Percentiles rank a stretch among this genome's conserved stretches.
Evolutionary conservation across 2,797 vertebrate species (phyloP).

Genomic region (Sebastes hopkinsi): DNA sequence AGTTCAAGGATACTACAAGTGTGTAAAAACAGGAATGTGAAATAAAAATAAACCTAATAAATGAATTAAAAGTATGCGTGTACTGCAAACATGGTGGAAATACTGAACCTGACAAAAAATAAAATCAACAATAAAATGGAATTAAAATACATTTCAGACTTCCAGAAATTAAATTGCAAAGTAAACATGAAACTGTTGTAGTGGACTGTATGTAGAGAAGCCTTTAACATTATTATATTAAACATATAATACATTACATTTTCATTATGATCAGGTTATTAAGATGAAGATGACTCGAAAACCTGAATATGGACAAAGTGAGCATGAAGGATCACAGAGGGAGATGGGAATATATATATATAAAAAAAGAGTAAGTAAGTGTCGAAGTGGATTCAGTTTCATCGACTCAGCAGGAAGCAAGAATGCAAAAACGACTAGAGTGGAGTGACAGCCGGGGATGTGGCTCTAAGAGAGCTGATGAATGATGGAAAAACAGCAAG

Average conservation of each 20-base stretch:
- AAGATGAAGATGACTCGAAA: not conserved
- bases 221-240: not conserved
- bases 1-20: constrained; percentile 49
- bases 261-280: not conserved
- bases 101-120: not conserved
- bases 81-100: not conserved
- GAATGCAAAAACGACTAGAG: constrained; percentile 52
- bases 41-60: constrained; percentile 5
- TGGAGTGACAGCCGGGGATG: constrained; percentile 42
- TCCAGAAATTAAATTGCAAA: not conserved
- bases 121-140: not conserved
- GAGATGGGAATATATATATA: not conserved
- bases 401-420: constrained; percentile 74
- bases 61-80: not conserved
- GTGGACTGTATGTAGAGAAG: not conserved
- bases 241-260: not conserved
- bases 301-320: constrained; percentile 1
- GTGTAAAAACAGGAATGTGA: constrained; percentile 14
- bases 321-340: constrained; percentile 3
- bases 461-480: constrained; percentile 49
- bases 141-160: not conserved
- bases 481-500: constrained; percentile 52
- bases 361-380: constrained; percentile 25
- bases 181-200: not conserved
- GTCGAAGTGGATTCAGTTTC: constrained; percentile 67